Conservation (phyloP, 1,140 invertebrate genomes). For the Scaptomyza graminum region DNA sequence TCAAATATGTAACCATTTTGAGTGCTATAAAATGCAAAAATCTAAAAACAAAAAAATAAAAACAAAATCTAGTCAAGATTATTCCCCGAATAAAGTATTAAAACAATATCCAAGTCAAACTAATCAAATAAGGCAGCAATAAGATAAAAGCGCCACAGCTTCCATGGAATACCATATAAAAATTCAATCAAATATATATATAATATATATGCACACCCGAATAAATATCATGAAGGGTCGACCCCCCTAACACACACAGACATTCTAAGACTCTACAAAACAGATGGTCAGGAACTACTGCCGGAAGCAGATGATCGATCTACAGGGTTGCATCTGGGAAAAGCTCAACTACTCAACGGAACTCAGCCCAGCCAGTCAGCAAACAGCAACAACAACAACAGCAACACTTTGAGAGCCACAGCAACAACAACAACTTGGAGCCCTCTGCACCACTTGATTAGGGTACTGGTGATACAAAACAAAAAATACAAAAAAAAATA, state of each 20-base stretch:
- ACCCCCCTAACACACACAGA: constrained; percentile 16
- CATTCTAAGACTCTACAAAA: constrained; percentile 14
- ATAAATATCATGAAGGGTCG: constrained; percentile 12
- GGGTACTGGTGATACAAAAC: constrained; percentile 70
- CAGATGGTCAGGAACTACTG: constrained; percentile 17
- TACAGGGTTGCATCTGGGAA: constrained; percentile 17
- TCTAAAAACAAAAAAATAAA: constrained; percentile 57
- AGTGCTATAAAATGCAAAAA: constrained; percentile 76
- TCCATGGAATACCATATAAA: constrained; percentile 2
- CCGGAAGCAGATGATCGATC: constrained; percentile 24
- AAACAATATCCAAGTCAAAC: constrained; percentile 28
- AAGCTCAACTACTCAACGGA: not conserved
- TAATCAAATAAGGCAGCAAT: constrained; percentile 30
- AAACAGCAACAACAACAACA: constrained; percentile 22
- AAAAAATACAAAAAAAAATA: constrained; percentile 36
- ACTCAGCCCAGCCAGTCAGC: constrained; percentile 13
- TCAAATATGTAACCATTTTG: constrained; percentile 79
- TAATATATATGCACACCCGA: constrained; percentile 20
- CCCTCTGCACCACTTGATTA: constrained; percentile 50
- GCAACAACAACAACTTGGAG: constrained; percentile 43
- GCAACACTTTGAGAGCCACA: constrained; percentile 2
- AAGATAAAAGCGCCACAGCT: constrained; percentile 13
- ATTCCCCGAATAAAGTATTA: constrained; percentile 26
- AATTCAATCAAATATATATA: constrained; percentile 20
- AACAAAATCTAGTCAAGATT: constrained; percentile 60